Evolutionary conservation across 2,888 invertebrate genomes (phyloP).

Genomic region (Tachystola acroxantha): DNA sequence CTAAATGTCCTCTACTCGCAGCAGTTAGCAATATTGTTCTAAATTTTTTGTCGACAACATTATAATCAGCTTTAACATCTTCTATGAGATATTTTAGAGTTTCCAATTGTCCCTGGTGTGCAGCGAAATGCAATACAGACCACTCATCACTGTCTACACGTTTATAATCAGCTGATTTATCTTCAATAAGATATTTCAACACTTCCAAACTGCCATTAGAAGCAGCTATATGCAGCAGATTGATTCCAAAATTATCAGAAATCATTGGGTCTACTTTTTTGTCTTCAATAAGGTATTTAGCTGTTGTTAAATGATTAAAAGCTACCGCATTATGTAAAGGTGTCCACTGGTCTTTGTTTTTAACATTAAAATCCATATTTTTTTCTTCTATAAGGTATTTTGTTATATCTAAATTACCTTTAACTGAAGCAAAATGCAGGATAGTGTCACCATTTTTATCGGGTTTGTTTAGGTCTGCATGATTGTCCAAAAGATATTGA

Average conservation of each 20-base stretch:
- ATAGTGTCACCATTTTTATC: background rate
- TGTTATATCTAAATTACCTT: background rate
- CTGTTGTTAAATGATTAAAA: background rate
- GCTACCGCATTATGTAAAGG: background rate
- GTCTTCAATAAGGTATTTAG: conserved; percentile 1
- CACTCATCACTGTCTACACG: too few relatives aligned
- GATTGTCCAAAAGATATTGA: conserved; percentile 2
- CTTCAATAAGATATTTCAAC: background rate
- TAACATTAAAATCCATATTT: background rate
- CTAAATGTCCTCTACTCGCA: background rate
- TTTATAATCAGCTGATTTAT: background rate
- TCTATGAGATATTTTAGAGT: background rate
- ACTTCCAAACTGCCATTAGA: background rate
- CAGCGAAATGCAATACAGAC: too few relatives aligned
- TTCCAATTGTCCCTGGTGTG: background rate
- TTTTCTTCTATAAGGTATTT: conserved; percentile 1
- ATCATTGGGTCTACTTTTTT: background rate
- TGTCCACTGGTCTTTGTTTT: background rate
- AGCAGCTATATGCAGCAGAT: background rate
- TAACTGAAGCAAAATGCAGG: background rate
- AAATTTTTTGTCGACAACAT: background rate
- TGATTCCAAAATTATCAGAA: background rate
- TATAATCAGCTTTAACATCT: too few relatives aligned
- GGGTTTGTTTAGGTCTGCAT: background rate
- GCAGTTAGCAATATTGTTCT: background rate